Percentiles rank a stretch among this genome's conserved stretches.
Evolutionary conservation across 2,888 invertebrate genomes (phyloP).

Genomic region (Tipula helvola): DNA sequence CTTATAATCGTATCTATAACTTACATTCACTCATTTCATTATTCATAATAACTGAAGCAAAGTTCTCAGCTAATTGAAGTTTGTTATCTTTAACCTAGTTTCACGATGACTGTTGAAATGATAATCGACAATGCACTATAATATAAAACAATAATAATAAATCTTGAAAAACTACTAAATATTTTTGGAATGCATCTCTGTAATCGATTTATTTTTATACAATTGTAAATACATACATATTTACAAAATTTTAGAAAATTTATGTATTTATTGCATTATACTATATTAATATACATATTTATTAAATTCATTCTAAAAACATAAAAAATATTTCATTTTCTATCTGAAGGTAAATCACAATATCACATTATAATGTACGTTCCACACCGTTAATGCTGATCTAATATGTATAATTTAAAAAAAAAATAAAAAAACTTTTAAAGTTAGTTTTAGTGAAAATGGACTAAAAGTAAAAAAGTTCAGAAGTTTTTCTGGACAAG

Average conservation of each 20-base stretch:
- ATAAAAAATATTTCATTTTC: too few relatives aligned
- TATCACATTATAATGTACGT: too few relatives aligned
- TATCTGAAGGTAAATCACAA: too few relatives aligned
- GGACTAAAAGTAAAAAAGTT: too few relatives aligned
- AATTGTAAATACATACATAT: not conserved
- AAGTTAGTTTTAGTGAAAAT: too few relatives aligned
- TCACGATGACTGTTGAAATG: not conserved
- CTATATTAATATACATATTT: too few relatives aligned
- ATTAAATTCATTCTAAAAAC: too few relatives aligned
- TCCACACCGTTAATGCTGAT: too few relatives aligned
- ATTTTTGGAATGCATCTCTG: not conserved
- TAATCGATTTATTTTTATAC: not conserved
- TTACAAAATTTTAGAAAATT: not conserved
- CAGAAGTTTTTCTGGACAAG: too few relatives aligned
- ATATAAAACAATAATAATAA: not conserved
- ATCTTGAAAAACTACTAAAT: not conserved
- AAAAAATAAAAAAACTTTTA: too few relatives aligned
- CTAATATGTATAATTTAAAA: too few relatives aligned
- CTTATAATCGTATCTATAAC: not conserved
- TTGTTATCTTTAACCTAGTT: not conserved
- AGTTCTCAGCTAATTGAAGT: not conserved
- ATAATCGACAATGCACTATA: not conserved
- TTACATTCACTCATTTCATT: not conserved
- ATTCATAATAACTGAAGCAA: not conserved
- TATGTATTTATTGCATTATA: too few relatives aligned